Evolutionary conservation across 1,140 invertebrate genomes (phyloP).

Genomic region (Bombus confusus): DNA sequence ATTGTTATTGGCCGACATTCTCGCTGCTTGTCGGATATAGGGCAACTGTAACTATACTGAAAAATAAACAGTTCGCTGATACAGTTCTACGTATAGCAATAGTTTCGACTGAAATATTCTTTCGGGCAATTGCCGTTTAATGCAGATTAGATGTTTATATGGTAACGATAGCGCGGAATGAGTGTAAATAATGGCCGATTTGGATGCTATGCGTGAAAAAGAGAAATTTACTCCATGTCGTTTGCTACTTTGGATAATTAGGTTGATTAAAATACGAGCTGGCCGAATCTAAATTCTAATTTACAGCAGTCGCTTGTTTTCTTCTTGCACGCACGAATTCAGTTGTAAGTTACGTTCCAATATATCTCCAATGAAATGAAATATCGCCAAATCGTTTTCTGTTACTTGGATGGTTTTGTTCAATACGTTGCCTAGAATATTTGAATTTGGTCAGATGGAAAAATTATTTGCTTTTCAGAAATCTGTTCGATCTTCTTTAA

Average conservation of each 20-base stretch:
- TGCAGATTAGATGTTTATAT: neutral
- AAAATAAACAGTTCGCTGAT: neutral
- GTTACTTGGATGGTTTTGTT: no score
- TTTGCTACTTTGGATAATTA: neutral
- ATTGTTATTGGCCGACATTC: neutral
- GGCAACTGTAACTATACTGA: neutral
- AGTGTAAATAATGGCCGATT: neutral
- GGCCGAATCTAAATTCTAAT: neutral
- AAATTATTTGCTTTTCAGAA: no score
- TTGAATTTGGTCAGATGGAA: no score
- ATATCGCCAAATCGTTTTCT: no score
- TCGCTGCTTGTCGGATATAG: neutral
- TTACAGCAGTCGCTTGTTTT: neutral
- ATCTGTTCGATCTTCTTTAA: no score
- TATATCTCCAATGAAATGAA: no score
- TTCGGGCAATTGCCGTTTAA: neutral
- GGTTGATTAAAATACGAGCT: neutral
- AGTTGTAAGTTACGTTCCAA: no score
- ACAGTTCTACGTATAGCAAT: neutral
- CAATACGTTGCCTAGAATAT: no score
- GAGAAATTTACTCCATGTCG: neutral
- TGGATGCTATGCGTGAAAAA: no score
- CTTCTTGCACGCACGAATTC: no score
- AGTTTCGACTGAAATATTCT: slow-evolving; percentile 6
- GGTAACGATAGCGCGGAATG: neutral